These are phyloP conservation scores for Cladopsammia gracilis DNA, from an alignment of 64 coral and sea anemone species.

Conservation along the genomic window DNA sequence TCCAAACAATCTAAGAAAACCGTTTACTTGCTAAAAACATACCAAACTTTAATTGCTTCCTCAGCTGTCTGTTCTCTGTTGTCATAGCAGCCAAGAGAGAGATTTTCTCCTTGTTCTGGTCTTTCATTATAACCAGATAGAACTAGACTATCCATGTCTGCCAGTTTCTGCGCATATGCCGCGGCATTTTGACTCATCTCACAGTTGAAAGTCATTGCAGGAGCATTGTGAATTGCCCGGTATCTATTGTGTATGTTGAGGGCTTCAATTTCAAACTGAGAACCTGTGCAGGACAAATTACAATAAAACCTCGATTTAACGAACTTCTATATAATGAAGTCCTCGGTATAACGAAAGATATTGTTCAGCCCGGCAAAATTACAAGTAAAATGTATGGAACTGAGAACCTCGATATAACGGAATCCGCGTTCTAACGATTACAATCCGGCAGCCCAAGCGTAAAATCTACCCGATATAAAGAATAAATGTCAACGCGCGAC, in stretches of 20 bases:
- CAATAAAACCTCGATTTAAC: neutral
- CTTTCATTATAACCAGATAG: slow-evolving; percentile 62
- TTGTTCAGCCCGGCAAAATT: too few species aligned
- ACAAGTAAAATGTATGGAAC: too few species aligned
- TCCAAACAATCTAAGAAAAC: neutral
- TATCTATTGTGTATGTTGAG: slow-evolving; percentile 85
- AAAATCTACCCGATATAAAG: too few species aligned
- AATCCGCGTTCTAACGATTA: too few species aligned
- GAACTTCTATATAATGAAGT: too few species aligned
- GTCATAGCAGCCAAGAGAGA: slow-evolving; percentile 69
- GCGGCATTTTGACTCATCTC: slow-evolving; percentile 66
- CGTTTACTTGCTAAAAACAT: neutral
- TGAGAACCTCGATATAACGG: too few species aligned
- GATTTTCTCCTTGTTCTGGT: slow-evolving; percentile 82
- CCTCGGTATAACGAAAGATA: too few species aligned
- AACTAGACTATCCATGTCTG: slow-evolving; percentile 52
- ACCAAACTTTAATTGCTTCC: slow-evolving; percentile 83
- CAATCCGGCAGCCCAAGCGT: too few species aligned
- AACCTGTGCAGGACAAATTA: neutral
- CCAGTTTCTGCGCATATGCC: slow-evolving; percentile 74
- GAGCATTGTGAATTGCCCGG: slow-evolving; percentile 72
- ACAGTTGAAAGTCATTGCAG: slow-evolving; percentile 76
- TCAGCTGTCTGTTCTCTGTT: slow-evolving; percentile 34
- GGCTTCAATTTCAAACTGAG: slow-evolving; percentile 73
- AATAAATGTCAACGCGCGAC: too few species aligned